Base-by-base conservation (phyloP, 2,888 invertebrate species). In the Petrolisthes cinctipes region DNA sequence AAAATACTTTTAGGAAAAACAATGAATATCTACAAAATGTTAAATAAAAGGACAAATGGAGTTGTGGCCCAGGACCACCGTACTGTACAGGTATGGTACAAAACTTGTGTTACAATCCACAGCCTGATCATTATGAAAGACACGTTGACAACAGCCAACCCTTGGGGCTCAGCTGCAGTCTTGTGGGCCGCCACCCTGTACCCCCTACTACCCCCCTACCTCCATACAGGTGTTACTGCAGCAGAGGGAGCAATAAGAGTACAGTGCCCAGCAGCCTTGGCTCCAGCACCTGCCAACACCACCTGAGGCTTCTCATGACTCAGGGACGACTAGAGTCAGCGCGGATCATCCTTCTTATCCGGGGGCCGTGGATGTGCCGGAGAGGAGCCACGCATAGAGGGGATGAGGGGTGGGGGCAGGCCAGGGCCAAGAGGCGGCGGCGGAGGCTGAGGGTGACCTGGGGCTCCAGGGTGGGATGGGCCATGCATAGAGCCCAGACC, bases 71-170 rank as follows among this genome's bases (percentile, higher is more conserved):
- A 80, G 76, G 82, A 82, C 80, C 88, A 88, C 84, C 88, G 75
- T 84, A 88, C 88, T 88, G 84, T 88, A 88, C 88, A 88, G 75
- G 76, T 88, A 88, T 88, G 75, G 84, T 88, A 88, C 88, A 88
- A 88, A 88, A 88, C 84, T 84, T 88, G 88, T 88, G 88, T 88
- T 88, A 88, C 88, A 84, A 88, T 88, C 88, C 83, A 84, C 88
- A 88, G 84, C 88, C 83, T 88, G 84, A 88, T 88, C 88, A 88
- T 88, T 84, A 88, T 88, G 88, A 88, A 87, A 87, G 86, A 87
- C 86, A 87, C 80, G 86, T 87, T 87, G 86, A 87, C 86, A 78
- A 66, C 86, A 83, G 83, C 68, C 61, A 83, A 79, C 86, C 86
- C 86, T 83, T 83, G 83, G 86, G 83, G 86, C 86, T 87, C 83